These are phyloP conservation scores for human (Homo sapiens) DNA, from an alignment of 2,113 vertebrate genomes.

Conservation along the genomic window DNA sequence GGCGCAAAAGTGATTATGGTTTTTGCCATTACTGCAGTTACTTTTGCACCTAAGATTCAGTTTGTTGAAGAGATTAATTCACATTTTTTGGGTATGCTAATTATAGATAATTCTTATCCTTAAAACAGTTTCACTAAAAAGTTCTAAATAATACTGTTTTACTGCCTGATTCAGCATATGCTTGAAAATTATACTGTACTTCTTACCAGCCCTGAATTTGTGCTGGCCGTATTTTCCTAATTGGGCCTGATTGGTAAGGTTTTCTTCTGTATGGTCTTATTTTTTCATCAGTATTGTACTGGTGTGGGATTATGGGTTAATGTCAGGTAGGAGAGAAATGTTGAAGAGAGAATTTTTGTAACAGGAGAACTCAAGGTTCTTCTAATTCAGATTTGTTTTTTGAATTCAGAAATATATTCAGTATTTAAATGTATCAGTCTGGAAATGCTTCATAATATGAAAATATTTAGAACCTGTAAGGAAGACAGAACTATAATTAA, in stretches of 20 bases:
- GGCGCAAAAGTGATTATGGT: too few relatives aligned
- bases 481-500: background rate
- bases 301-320: background rate
- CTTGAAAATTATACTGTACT: background rate
- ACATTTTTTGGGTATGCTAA: background rate
- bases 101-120: background rate
- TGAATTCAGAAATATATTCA: constrained; percentile 3
- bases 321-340: background rate
- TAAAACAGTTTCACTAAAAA: background rate
- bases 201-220: background rate
- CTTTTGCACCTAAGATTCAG: too few relatives aligned
- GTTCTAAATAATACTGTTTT: background rate
- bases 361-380: background rate
- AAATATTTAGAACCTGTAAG: constrained; percentile 31
- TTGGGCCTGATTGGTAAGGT: background rate
- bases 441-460: background rate
- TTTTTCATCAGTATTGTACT: background rate
- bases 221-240: background rate
- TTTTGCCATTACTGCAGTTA: too few relatives aligned
- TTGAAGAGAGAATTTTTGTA: background rate
- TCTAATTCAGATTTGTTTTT: constrained; percentile 29
- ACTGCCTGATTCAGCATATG: background rate
- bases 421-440: constrained; percentile 4
- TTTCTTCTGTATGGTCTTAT: background rate
- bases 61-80: background rate